Conservation (phyloP, 2,888 invertebrate genomes). For the Melanotus villosus region DNA sequence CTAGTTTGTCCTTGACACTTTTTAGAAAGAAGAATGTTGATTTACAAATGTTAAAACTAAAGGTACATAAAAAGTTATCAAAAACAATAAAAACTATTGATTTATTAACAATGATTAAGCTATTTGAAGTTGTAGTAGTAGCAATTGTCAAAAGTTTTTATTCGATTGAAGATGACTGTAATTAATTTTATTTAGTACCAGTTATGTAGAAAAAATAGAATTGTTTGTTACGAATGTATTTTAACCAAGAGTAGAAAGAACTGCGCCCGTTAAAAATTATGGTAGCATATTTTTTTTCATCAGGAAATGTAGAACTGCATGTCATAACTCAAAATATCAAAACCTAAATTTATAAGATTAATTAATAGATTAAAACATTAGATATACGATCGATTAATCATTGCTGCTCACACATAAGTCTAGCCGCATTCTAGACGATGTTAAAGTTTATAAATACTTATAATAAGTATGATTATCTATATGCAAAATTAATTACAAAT, state of each 20-base stretch:
- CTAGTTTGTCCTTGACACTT: constrained; percentile 6
- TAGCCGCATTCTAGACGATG: constrained; percentile 11
- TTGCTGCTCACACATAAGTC: constrained; percentile 12
- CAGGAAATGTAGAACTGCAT: too few relatives aligned
- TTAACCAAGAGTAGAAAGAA: too few relatives aligned
- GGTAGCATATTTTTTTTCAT: too few relatives aligned
- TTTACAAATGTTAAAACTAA: neutral
- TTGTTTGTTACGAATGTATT: too few relatives aligned
- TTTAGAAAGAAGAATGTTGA: neutral
- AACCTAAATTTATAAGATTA: neutral
- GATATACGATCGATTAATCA: constrained; percentile 4
- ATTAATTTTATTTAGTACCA: too few relatives aligned
- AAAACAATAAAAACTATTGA: neutral
- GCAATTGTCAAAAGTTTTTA: too few relatives aligned
- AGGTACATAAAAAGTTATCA: neutral
- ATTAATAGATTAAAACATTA: neutral
- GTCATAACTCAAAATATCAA: neutral
- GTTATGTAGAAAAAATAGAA: too few relatives aligned
- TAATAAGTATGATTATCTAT: neutral
- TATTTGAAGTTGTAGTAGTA: too few relatives aligned
- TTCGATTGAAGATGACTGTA: too few relatives aligned
- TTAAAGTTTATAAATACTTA: neutral
- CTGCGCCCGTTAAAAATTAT: too few relatives aligned
- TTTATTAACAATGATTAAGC: neutral
- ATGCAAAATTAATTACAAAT: constrained; percentile 18